A percentile compares a stretch with the other conserved stretches of the same genome.
Conservation (phyloP, 2,113 vertebrate species). For the Scomber colias region DNA sequence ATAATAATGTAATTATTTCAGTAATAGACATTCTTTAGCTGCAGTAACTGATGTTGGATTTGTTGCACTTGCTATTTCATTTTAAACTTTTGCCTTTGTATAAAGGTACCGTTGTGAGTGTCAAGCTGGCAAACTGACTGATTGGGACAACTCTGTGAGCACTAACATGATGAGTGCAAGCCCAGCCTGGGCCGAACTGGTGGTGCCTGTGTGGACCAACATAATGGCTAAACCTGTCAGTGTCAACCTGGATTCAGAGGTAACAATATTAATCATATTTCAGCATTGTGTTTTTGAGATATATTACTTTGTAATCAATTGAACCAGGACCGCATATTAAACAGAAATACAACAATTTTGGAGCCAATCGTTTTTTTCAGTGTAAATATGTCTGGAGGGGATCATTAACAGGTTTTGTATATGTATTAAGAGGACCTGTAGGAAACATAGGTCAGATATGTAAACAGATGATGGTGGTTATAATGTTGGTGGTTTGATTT, state of each 20-base stretch:
- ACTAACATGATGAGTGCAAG: constrained; percentile 91
- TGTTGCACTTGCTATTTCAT: not conserved
- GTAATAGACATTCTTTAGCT: not conserved
- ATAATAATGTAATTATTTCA: not conserved
- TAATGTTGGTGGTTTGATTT: not conserved
- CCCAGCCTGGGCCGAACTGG: constrained; percentile 90
- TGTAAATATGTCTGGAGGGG: no score
- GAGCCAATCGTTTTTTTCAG: no score
- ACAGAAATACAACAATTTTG: not conserved
- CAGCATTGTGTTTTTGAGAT: no score
- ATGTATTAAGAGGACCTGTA: no score
- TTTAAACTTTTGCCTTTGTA: constrained; percentile 3
- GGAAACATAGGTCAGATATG: not conserved
- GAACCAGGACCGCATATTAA: not conserved
- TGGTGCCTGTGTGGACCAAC: constrained; percentile 88
- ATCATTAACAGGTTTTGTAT: no score
- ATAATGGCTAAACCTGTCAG: constrained; percentile 90
- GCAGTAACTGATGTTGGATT: not conserved
- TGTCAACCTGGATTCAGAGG: constrained; percentile 92
- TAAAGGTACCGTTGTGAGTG: constrained; percentile 91
- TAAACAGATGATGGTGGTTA: not conserved
- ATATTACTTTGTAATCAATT: not conserved
- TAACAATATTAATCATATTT: constrained; percentile 49
- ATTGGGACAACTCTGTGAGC: constrained; percentile 89
- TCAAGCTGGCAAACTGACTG: constrained; percentile 84